A percentile compares a stretch with the other conserved stretches of the same genome.
Conservation (phyloP, 2,797 vertebrate genomes). For the Poecilia gillii region DNA sequence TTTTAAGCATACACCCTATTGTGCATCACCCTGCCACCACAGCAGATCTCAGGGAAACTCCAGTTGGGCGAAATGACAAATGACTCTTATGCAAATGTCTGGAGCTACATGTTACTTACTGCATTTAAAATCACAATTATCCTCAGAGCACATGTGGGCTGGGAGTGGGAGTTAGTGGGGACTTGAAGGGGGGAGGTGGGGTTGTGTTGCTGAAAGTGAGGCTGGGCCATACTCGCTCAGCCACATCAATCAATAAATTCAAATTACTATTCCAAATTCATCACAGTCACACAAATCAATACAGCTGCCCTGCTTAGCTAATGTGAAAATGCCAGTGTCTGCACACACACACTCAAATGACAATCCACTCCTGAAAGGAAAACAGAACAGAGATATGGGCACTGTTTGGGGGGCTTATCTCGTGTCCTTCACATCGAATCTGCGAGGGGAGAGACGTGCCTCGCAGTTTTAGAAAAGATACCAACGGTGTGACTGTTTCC, state of each 20-base stretch:
- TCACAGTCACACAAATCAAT: slow-evolving; percentile 90
- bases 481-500: not conserved
- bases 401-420: slow-evolving; percentile 38
- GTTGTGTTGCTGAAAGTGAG: slow-evolving; percentile 74
- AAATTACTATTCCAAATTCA: slow-evolving; percentile 94
- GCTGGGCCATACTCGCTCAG: slow-evolving; percentile 81
- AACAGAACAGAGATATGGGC: slow-evolving; percentile 53
- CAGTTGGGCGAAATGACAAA: slow-evolving; percentile 69
- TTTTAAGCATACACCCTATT: not conserved
- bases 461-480: not conserved
- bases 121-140: slow-evolving; percentile 83
- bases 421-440: slow-evolving; percentile 73
- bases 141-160: slow-evolving; percentile 71
- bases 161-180: slow-evolving; percentile 76
- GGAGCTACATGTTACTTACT: slow-evolving; percentile 77
- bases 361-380: slow-evolving; percentile 61
- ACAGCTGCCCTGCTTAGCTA: slow-evolving; percentile 85
- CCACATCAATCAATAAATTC: slow-evolving; percentile 90
- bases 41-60: slow-evolving; percentile 31
- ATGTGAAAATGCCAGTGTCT: slow-evolving; percentile 85
- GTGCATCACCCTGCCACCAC: slow-evolving; percentile 33
- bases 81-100: slow-evolving; percentile 74
- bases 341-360: slow-evolving; percentile 46
- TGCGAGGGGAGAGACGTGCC: slow-evolving; percentile 53
- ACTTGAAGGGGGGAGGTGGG: slow-evolving; percentile 28